A percentile compares a stretch with the other conserved stretches of the same genome.
phyloP scores from a whole-genome alignment of 1,140 invertebrate genomes.

The Brachionus paranguensis region DNA sequence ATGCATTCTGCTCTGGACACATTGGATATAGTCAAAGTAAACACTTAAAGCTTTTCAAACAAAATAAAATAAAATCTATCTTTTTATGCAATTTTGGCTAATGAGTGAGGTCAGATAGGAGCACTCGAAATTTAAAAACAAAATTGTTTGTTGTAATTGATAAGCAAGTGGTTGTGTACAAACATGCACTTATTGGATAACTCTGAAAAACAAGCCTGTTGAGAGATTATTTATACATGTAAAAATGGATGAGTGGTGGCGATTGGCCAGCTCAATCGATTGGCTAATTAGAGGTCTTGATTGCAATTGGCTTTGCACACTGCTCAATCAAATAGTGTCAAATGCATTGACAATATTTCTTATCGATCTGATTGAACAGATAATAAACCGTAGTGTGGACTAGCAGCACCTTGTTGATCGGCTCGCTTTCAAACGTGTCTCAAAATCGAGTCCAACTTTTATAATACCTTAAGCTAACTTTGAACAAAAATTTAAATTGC shows the following conservation, averaged over 20 bases:
- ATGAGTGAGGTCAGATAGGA: background rate
- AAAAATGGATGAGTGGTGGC: background rate
- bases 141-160: background rate
- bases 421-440: background rate
- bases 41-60: too few relatives aligned
- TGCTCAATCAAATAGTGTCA: background rate
- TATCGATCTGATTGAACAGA: background rate
- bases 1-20: too few relatives aligned
- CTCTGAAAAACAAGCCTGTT: background rate
- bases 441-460: background rate
- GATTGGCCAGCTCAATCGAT: background rate
- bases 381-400: background rate
- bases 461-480: conserved; percentile 20
- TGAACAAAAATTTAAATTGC: background rate
- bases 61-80: too few relatives aligned
- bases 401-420: background rate
- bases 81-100: too few relatives aligned
- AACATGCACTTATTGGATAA: background rate
- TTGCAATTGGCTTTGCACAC: background rate
- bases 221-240: background rate
- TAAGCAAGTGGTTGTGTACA: background rate
- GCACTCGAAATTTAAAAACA: background rate
- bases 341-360: background rate
- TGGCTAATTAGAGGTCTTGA: background rate
- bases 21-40: too few relatives aligned